These are phyloP conservation scores for Gibbula magus DNA, from an alignment of 2,888 invertebrate genomes.

Conservation along the genomic window DNA sequence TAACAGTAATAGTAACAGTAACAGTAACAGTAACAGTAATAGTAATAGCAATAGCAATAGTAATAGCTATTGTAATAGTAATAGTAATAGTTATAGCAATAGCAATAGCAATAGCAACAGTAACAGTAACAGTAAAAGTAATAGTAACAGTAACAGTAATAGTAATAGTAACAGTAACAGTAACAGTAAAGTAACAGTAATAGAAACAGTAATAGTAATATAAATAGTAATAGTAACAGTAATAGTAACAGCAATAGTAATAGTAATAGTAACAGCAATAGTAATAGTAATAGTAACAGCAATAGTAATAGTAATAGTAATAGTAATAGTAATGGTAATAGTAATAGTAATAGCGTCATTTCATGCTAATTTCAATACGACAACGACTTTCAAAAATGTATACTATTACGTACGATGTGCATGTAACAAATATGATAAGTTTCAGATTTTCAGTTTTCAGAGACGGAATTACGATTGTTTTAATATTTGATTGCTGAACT, in stretches of 20 bases:
- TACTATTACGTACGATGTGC: too few species aligned
- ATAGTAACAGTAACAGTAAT: neutral
- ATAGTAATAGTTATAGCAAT: too few species aligned
- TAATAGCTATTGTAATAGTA: neutral
- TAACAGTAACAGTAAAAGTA: neutral
- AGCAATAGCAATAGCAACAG: neutral
- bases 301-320: constrained; percentile 23
- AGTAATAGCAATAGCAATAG: constrained; percentile 17
- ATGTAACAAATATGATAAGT: too few species aligned
- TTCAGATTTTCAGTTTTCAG: too few species aligned
- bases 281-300: constrained; percentile 26
- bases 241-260: constrained; percentile 27
- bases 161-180: neutral
- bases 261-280: constrained; percentile 27
- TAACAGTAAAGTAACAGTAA: neutral
- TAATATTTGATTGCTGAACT: too few species aligned
- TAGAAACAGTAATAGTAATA: neutral
- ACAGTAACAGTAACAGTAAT: neutral
- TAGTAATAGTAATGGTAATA: constrained; percentile 28
- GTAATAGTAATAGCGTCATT: constrained; percentile 29
- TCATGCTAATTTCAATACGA: too few species aligned
- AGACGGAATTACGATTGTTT: too few species aligned
- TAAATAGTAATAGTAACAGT: constrained; percentile 23
- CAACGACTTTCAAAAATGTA: too few species aligned
- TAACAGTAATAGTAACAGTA: neutral